Percentiles rank a stretch among this genome's conserved stretches.
Evolutionary conservation across 2,797 vertebrate genomes (phyloP).

Genomic region (Myotis daubentonii): DNA sequence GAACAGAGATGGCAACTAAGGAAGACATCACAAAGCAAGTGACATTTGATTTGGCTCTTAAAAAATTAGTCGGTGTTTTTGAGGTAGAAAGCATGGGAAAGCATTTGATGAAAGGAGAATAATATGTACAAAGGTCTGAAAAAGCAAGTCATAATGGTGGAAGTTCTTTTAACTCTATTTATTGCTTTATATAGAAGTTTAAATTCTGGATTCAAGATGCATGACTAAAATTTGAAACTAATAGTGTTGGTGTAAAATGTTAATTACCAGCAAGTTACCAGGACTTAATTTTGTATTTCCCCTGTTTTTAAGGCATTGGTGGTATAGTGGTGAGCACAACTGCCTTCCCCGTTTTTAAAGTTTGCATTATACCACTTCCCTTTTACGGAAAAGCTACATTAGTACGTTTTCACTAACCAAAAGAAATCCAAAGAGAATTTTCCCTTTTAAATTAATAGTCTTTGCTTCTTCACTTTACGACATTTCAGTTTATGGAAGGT

Average conservation of each 20-base stretch:
- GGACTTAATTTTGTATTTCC: not conserved
- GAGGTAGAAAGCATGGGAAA: not conserved
- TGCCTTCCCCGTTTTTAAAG: conserved; percentile 81
- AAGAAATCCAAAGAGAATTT: not conserved
- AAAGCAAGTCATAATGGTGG: not conserved
- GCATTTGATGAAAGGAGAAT: not conserved
- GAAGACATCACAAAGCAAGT: not conserved
- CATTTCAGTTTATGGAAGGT: not conserved
- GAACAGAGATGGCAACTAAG: not conserved
- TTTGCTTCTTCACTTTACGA: not conserved
- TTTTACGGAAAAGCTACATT: not conserved
- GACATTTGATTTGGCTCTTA: not conserved
- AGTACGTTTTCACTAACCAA: not conserved
- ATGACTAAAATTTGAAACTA: conserved; percentile 39
- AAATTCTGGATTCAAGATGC: not conserved
- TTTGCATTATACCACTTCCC: not conserved
- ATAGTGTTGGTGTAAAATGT: not conserved
- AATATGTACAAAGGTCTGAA: not conserved
- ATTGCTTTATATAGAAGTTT: not conserved
- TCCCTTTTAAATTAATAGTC: not conserved
- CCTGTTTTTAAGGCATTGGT: not conserved
- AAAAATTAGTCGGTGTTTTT: not conserved
- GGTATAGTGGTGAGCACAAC: conserved; percentile 88
- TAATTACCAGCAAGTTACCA: not conserved
- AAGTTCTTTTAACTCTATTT: conserved; percentile 1